Conservation (phyloP, 2,888 invertebrate species). For the Arge pagana region DNA sequence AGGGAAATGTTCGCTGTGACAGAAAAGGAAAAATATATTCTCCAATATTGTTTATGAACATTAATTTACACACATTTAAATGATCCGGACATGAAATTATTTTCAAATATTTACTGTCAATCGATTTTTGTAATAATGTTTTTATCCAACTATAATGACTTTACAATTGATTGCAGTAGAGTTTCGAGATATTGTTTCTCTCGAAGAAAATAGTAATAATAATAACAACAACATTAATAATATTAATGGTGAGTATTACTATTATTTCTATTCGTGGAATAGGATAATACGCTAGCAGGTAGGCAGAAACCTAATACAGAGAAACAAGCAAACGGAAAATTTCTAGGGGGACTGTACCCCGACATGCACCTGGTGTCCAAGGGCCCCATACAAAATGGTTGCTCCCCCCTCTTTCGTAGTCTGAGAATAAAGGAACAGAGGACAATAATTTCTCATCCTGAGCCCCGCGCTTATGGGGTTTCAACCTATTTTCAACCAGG, state of each 20-base stretch:
- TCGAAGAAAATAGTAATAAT: no score
- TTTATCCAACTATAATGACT: constrained; percentile 1
- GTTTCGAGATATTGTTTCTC: no score
- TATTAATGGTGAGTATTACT: neutral
- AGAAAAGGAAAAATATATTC: constrained; percentile 33
- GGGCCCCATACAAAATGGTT: constrained; percentile 55
- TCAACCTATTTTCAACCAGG: constrained; percentile 28
- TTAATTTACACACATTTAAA: no score
- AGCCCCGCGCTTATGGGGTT: constrained; percentile 33
- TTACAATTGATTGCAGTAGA: no score
- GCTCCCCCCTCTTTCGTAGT: constrained; percentile 42
- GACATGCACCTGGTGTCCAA: constrained; percentile 53
- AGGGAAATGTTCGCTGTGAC: constrained; percentile 91
- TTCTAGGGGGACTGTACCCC: constrained; percentile 54
- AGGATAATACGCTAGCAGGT: constrained; percentile 3
- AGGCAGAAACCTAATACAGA: constrained; percentile 42
- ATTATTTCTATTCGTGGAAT: neutral
- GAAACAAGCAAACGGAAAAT: constrained; percentile 42
- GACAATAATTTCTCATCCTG: constrained; percentile 52
- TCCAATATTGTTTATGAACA: no score
- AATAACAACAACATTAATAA: no score
- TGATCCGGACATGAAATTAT: no score
- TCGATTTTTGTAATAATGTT: neutral
- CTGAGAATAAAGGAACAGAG: constrained; percentile 45
- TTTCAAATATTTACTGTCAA: neutral